phyloP scores from a whole-genome alignment of 2,888 invertebrate genomes.

The Cyclophora punctaria region DNA sequence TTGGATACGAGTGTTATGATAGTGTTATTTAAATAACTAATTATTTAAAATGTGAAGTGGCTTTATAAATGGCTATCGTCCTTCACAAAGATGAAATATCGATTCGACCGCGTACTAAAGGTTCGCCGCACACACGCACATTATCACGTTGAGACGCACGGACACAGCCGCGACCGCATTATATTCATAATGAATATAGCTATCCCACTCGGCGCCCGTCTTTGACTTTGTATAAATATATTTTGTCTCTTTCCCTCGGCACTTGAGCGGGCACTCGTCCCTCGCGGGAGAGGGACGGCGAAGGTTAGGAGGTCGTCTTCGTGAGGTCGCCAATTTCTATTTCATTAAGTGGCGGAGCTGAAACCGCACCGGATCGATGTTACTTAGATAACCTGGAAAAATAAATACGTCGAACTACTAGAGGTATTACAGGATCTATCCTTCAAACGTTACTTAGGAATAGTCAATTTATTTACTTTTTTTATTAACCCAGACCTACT shows the following conservation, averaged over 20 bases:
- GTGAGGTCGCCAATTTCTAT: conserved; percentile 73
- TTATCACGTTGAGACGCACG: conserved; percentile 54
- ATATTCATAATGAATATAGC: conserved; percentile 76
- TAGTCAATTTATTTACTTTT: no score
- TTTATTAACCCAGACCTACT: no score
- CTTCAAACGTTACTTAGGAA: no score
- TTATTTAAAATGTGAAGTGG: conserved; percentile 5
- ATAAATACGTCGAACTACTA: neutral
- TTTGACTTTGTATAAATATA: conserved; percentile 75
- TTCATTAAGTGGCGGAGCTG: conserved; percentile 69
- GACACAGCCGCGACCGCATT: conserved; percentile 70
- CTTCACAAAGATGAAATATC: conserved; percentile 67
- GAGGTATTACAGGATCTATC: no score
- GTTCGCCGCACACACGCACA: conserved; percentile 54
- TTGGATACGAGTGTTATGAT: neutral
- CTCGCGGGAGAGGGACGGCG: conserved; percentile 57
- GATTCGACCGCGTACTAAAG: conserved; percentile 61
- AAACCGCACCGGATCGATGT: conserved; percentile 67
- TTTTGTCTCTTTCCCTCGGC: conserved; percentile 61
- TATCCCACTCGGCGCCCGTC: conserved; percentile 71
- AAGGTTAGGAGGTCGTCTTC: conserved; percentile 69
- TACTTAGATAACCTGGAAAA: conserved; percentile 45
- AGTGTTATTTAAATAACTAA: conserved; percentile 4
- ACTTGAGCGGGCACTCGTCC: conserved; percentile 50
- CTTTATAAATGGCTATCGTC: conserved; percentile 14